Base-by-base conservation (phyloP, 2,888 invertebrate species). In the Salpingus planirostris region DNA sequence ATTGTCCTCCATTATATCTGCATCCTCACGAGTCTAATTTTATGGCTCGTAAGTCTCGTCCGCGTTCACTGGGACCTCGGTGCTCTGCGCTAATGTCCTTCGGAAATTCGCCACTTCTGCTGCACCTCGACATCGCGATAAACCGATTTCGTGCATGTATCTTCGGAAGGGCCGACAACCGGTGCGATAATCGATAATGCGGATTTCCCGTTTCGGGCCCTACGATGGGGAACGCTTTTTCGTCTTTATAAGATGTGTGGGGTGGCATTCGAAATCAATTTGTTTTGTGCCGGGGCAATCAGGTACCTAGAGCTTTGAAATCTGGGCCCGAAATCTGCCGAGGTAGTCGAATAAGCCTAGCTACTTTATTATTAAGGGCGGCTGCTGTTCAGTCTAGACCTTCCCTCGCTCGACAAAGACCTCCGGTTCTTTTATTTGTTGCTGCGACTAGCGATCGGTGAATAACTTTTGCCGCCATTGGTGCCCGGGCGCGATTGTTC, bases 391-490 rank as follows among this genome's bases (percentile, higher is more conserved):
- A 23, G 33, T 35, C 35, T 35, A 35, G 35, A 24, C 30, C 23
- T 23, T 15, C 21, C n/a, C n/a, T n/a, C n/a, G n/a, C n/a, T n/a
- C 24, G 29, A 36, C 36, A 36, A 39, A 39, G 29, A 22, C 11
- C 13, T 27, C 29, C n/a, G 18, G 29, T 34, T 35, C 38, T 35
- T 38, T 38, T 35, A 38, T 38, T 34, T 38, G 37, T 34, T 29
- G 31, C 24, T 29, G 13, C 26, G 13, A 12, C 11, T n/a, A n/a
- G n/a, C n/a, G n/a, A 15, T 22, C 13, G 29, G 15, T 40, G 40
- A 40, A 40, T 38, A 40, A 40, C 35, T 37, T 38, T 30, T 30
- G 31, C 36, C 41, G 38, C 38, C 35, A 33, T 31, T 29, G 40
- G 40, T 37, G 40, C 34, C 23, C 25, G 31, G 36, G 29, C 31